A percentile compares a stretch with the other conserved stretches of the same genome.
These are phyloP conservation scores for Paramuricea clavata DNA, from an alignment of 92 coral and sea anemone genomes.

Conservation along the genomic window DNA sequence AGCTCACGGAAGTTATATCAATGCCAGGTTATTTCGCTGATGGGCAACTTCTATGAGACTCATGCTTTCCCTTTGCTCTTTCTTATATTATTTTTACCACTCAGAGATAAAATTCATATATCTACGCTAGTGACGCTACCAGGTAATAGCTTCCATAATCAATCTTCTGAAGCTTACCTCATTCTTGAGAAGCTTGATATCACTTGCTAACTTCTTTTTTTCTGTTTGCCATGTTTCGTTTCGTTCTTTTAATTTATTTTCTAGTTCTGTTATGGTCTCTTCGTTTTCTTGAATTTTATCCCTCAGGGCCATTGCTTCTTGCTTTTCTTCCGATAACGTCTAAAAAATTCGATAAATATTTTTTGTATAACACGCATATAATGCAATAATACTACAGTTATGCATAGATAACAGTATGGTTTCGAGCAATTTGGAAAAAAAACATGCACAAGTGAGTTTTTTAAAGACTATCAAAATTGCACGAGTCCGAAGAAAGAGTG, in stretches of 20 bases:
- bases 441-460: no score
- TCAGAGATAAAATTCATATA: not conserved
- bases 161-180: conserved; percentile 68
- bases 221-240: conserved; percentile 87
- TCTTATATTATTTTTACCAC: no score
- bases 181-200: conserved; percentile 87
- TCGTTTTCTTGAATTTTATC: conserved; percentile 79
- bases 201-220: conserved; percentile 83
- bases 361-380: no score
- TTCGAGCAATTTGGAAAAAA: no score
- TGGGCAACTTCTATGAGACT: not conserved
- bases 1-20: no score
- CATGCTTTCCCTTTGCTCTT: no score
- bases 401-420: no score
- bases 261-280: conserved; percentile 84
- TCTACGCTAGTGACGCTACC: not conserved
- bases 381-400: no score
- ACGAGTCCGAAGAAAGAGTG: no score
- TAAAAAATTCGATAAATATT: conserved; percentile 17
- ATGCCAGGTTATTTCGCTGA: not conserved
- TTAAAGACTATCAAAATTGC: no score
- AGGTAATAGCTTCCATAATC: not conserved
- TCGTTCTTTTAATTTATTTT: conserved; percentile 81
- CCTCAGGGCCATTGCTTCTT: conserved; percentile 76
- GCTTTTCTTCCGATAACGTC: conserved; percentile 86